These are phyloP conservation scores for Geotrupes spiniger DNA, from an alignment of 2,888 invertebrate species.

Conservation along the genomic window DNA sequence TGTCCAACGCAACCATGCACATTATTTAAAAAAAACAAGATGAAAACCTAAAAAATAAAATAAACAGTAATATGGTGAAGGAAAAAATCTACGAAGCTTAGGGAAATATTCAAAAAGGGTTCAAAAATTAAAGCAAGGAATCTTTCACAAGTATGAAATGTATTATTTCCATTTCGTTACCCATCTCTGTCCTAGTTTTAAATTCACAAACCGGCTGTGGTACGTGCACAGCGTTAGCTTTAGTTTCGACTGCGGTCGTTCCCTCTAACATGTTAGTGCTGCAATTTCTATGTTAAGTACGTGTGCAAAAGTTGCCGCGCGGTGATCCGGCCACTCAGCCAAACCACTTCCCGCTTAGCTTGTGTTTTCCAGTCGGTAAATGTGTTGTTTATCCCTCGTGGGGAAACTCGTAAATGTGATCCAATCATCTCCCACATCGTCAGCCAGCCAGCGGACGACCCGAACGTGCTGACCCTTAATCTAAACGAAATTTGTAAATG, in stretches of 20 bases:
- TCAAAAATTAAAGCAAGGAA: too few relatives aligned
- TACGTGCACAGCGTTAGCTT: neutral
- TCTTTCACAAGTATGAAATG: too few relatives aligned
- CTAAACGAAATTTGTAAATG: constrained; percentile 40
- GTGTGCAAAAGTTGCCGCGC: constrained; percentile 28
- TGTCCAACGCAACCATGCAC: too few relatives aligned
- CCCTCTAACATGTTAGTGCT: neutral
- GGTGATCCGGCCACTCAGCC: constrained; percentile 23
- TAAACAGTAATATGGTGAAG: too few relatives aligned
- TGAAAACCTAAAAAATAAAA: too few relatives aligned
- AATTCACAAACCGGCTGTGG: too few relatives aligned
- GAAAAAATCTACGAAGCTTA: too few relatives aligned
- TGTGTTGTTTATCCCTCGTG: constrained; percentile 49
- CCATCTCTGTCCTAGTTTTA: too few relatives aligned
- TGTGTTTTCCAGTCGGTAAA: constrained; percentile 42
- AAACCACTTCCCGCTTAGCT: constrained; percentile 33
- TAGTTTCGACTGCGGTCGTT: neutral
- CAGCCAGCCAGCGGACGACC: constrained; percentile 31
- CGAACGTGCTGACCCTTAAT: constrained; percentile 35
- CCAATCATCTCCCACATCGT: constrained; percentile 52
- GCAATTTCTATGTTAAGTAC: constrained; percentile 36
- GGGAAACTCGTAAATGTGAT: constrained; percentile 54
- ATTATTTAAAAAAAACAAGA: too few relatives aligned
- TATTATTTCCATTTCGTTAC: too few relatives aligned
- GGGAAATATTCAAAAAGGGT: too few relatives aligned